These are phyloP conservation scores for Aphis gossypii DNA, from an alignment of 1,140 invertebrate genomes.

Conservation along the genomic window DNA sequence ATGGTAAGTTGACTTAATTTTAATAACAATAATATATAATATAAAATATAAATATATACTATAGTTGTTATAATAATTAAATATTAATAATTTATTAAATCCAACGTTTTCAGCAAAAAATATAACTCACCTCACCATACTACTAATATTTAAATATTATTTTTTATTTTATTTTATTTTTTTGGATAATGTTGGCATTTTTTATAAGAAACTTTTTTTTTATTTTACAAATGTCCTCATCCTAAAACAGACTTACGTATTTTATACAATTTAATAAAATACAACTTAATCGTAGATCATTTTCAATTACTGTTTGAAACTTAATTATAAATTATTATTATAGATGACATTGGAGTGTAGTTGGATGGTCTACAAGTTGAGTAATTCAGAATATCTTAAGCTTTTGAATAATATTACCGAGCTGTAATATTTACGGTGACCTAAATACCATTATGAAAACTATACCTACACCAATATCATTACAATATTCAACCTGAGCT, in stretches of 20 bases:
- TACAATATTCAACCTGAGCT: background rate
- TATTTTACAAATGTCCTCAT: background rate
- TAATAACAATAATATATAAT: too few relatives aligned
- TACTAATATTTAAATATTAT: background rate
- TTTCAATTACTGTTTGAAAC: background rate
- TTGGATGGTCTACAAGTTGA: background rate
- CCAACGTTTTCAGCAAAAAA: background rate
- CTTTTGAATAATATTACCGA: slow-evolving; percentile 41
- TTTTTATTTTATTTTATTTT: too few relatives aligned
- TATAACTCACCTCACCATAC: background rate
- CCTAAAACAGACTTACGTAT: background rate
- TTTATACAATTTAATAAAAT: background rate
- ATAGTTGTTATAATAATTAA: too few relatives aligned
- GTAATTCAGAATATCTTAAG: background rate
- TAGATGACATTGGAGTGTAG: background rate
- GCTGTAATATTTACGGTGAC: slow-evolving; percentile 29
- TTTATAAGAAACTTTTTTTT: background rate
- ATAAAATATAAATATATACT: too few relatives aligned
- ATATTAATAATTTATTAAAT: background rate
- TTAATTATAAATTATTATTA: background rate
- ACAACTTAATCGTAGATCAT: background rate
- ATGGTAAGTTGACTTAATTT: too few relatives aligned
- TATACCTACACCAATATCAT: background rate
- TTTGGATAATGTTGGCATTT: background rate
- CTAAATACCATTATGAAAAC: background rate